These are phyloP conservation scores for Cardinalis cardinalis DNA, from an alignment of 2,113 vertebrate genomes.

Conservation along the genomic window DNA sequence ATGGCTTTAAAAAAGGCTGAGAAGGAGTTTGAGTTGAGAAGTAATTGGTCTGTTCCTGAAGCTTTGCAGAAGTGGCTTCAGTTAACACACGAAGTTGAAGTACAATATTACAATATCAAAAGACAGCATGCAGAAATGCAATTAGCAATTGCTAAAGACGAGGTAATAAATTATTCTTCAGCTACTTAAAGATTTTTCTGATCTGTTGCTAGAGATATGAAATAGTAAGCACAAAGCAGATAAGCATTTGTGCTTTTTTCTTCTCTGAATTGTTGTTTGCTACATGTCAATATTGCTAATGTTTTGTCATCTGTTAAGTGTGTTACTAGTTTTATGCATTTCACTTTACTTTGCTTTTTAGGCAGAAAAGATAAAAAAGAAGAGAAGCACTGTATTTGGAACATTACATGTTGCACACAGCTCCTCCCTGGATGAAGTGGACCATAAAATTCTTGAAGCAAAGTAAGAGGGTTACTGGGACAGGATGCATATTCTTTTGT, in stretches of 20 bases:
- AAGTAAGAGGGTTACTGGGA: conserved; percentile 79
- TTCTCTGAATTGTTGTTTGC: background rate
- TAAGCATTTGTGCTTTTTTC: background rate
- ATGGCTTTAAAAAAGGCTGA: conserved; percentile 97
- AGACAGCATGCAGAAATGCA: conserved; percentile 96
- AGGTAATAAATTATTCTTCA: conserved; percentile 76
- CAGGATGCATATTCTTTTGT: background rate
- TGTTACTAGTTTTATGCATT: background rate
- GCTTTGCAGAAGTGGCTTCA: conserved; percentile 98
- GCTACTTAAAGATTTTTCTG: background rate
- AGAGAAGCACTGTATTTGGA: conserved; percentile 92
- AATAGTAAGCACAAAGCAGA: background rate
- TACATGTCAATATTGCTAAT: background rate
- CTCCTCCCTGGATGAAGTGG: conserved; percentile 96
- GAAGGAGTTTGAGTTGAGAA: conserved; percentile 90
- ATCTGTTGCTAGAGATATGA: background rate
- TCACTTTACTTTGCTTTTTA: conserved; percentile 60
- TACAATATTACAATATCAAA: conserved; percentile 98
- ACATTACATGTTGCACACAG: conserved; percentile 97
- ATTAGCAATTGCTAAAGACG: conserved; percentile 91
- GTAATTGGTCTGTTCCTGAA: conserved; percentile 92
- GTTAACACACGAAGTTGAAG: conserved; percentile 96
- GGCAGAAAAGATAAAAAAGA: conserved; percentile 99
- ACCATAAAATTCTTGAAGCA: conserved; percentile 98
- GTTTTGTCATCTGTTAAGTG: background rate